Conservation (phyloP, 2,888 invertebrate genomes). For the Apodemia duryi region DNA sequence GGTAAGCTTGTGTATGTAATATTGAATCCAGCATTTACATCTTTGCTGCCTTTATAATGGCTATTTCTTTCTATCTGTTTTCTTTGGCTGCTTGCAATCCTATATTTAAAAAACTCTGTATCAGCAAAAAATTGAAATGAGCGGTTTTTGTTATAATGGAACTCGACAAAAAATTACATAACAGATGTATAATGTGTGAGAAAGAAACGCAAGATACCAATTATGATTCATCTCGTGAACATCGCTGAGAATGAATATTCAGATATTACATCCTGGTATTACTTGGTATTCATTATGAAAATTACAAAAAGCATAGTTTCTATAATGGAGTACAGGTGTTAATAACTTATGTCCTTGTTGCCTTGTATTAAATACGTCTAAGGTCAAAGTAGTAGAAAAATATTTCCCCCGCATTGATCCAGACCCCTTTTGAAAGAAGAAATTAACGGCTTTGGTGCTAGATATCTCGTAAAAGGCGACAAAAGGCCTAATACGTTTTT, state of each 20-base stretch:
- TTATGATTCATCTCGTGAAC: conserved; percentile 7
- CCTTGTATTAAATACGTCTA: background rate
- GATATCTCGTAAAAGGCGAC: no score
- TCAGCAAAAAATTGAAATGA: background rate
- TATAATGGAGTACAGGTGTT: background rate
- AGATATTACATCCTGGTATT: conserved; percentile 9
- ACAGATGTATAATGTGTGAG: conserved; percentile 7
- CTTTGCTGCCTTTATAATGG: no score
- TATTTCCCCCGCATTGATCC: no score
- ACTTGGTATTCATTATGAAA: conserved; percentile 4
- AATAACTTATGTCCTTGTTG: background rate
- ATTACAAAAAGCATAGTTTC: background rate
- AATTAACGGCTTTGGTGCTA: no score
- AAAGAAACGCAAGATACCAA: conserved; percentile 5
- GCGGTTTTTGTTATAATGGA: background rate
- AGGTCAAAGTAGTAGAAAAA: no score
- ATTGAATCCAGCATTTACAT: no score
- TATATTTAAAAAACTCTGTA: background rate
- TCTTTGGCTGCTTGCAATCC: no score
- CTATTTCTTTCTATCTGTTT: no score
- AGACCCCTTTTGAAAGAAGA: no score
- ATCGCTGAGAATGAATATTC: background rate
- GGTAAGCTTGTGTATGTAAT: no score
- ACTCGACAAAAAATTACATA: conserved; percentile 12
- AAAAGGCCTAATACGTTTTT: no score